Base-by-base conservation (phyloP, 2,797 vertebrate species). In the Bufotes viridis region DNA sequence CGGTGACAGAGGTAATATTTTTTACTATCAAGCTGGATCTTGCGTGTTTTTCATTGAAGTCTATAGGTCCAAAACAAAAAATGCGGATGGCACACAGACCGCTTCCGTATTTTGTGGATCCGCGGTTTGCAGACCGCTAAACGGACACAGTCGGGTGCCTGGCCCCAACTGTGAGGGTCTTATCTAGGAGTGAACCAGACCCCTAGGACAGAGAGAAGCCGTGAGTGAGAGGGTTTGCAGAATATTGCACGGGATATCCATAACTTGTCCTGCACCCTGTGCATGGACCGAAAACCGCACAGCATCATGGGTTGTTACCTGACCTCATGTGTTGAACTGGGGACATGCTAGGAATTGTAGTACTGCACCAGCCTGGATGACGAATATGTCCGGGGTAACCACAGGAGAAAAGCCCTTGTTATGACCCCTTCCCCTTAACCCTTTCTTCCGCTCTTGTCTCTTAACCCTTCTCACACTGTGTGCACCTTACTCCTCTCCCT, bases 401-500 rank as follows among this genome's bases (percentile, higher is more conserved):
- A 15, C 15, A 60, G 15, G 55, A 22, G 6, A n/a, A 13, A 1
- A 55, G 55, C 78, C 12, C 2, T 22, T 42, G 26, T 81, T n/a
- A n/a, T 7, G 9, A 26, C 57, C 70, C 49, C 70, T 63, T n/a
- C 6, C 82, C 65, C 69, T 2, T 85, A 76, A 86, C 84, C 65
- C 15, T 14, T 15, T 24, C n/a, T 69, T 79, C 34, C 29, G 5
- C 74, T 78, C 14, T 70, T 26, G n/a, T 70, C 29, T 51, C 34
- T 22, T 79, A 79, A 67, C 82, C 74, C 75, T 22, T 89, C 84
- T 89, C 81, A 89, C 88, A 67, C 61, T 49, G 3, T 84, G 72
- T 82, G 85, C 74, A 18, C 49, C 51, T 79, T 14, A 72, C 81
- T 78, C 78, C 85, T 61, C 67, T 69, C 65, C 57, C 26, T 51